Conservation (phyloP, 2,113 vertebrate genomes). For the Odontesthes bonariensis region DNA sequence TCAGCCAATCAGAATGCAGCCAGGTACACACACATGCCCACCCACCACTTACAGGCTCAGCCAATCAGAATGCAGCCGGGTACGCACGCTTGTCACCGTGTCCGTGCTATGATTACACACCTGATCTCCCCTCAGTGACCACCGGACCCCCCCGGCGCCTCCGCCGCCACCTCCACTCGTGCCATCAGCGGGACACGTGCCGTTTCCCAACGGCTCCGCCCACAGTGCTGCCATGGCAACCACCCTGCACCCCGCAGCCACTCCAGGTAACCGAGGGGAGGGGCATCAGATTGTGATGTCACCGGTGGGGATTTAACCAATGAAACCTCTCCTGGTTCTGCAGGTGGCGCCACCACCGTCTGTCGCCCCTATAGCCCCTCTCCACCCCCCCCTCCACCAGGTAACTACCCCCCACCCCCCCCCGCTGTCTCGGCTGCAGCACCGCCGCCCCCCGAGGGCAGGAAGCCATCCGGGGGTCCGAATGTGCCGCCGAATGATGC, state of each 20-base stretch:
- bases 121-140: conserved; percentile 74
- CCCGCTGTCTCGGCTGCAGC: conserved; percentile 42
- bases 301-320: too few relatives aligned
- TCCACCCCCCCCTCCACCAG: conserved; percentile 75
- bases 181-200: conserved; percentile 81
- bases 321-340: background rate
- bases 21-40: conserved; percentile 68
- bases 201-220: conserved; percentile 81
- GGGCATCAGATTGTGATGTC: background rate
- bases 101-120: background rate
- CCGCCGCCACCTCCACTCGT: conserved; percentile 87
- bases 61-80: conserved; percentile 72
- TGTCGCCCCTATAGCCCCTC: conserved; percentile 80
- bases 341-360: conserved; percentile 44
- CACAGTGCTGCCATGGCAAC: conserved; percentile 45
- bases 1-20: conserved; percentile 67
- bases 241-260: conserved; percentile 14
- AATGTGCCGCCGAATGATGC: conserved; percentile 87
- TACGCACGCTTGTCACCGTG: conserved; percentile 4
- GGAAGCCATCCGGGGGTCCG: conserved; percentile 72
- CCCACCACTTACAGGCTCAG: background rate
- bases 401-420: conserved; percentile 80
- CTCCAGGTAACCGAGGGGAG: conserved; percentile 52
- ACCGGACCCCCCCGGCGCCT: conserved; percentile 85
- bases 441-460: conserved; percentile 64